Evolutionary conservation across 1,140 invertebrate species (phyloP).

Genomic region (Drosophila nigrodunni): DNA sequence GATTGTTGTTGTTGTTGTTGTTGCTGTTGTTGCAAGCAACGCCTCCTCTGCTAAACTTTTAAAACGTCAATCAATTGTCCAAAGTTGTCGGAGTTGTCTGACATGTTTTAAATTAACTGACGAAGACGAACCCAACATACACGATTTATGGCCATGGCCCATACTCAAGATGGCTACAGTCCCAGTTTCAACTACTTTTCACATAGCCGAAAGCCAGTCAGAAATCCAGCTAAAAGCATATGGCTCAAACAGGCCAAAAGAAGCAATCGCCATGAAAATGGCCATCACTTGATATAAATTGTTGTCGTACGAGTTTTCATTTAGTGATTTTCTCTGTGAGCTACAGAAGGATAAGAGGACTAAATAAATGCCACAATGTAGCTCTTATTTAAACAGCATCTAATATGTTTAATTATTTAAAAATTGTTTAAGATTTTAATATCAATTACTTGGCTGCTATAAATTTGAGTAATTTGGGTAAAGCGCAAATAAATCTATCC

Average conservation of each 20-base stretch:
- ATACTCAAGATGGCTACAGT: conserved; percentile 64
- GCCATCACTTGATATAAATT: conserved; percentile 45
- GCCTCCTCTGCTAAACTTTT: conserved; percentile 75
- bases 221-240: conserved; percentile 25
- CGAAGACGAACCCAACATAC: conserved; percentile 79
- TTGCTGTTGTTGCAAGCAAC: conserved; percentile 61
- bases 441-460: no score
- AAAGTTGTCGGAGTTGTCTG: conserved; percentile 82
- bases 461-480: no score
- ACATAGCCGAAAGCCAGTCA: conserved; percentile 44
- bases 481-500: no score
- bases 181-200: background rate
- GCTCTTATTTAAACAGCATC: no score
- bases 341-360: background rate
- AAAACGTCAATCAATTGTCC: conserved; percentile 83
- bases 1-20: conserved; percentile 43
- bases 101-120: conserved; percentile 84
- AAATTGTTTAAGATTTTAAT: no score
- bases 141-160: conserved; percentile 79
- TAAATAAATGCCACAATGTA: no score
- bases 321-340: background rate
- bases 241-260: background rate
- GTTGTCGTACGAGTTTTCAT: conserved; percentile 37
- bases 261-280: conserved; percentile 49
- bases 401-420: no score